Percentiles rank a stretch among this genome's conserved stretches.
Evolutionary conservation across 2,888 invertebrate genomes (phyloP).

Genomic region (Cenopis cana): DNA sequence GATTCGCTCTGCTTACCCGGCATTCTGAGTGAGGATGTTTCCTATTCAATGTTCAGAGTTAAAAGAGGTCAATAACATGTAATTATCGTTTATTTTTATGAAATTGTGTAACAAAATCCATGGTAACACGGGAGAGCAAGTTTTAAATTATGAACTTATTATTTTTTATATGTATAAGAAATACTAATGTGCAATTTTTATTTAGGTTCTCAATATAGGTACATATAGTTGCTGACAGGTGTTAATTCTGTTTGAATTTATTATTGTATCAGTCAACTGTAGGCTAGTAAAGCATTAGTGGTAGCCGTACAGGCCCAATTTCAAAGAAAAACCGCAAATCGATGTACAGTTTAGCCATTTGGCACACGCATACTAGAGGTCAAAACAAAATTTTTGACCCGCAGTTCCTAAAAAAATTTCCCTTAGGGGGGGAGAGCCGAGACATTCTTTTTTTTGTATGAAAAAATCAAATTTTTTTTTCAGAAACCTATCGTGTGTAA

Average conservation of each 20-base stretch:
- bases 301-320: too few relatives aligned
- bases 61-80: background rate
- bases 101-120: constrained; percentile 15
- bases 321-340: too few relatives aligned
- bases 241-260: constrained; percentile 22
- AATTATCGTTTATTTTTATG: constrained; percentile 12
- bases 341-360: too few relatives aligned
- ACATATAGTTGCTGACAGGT: constrained; percentile 29
- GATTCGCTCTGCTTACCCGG: background rate
- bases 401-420: too few relatives aligned
- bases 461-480: too few relatives aligned
- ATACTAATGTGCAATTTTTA: constrained; percentile 42
- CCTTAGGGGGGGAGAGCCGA: too few relatives aligned
- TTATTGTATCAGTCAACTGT: constrained; percentile 38
- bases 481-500: too few relatives aligned
- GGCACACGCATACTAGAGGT: too few relatives aligned
- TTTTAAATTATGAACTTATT: constrained; percentile 41
- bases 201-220: constrained; percentile 33
- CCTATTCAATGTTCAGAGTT: background rate
- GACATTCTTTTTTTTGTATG: too few relatives aligned
- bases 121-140: constrained; percentile 10
- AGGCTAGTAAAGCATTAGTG: constrained; percentile 27
- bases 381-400: too few relatives aligned
- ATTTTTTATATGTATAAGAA: constrained; percentile 27
- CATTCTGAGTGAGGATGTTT: background rate